Evolutionary conservation across 2,797 vertebrate species (phyloP), one percentile per base, ranked within the genome.

Genomic region (Podargus strigoides): DNA sequence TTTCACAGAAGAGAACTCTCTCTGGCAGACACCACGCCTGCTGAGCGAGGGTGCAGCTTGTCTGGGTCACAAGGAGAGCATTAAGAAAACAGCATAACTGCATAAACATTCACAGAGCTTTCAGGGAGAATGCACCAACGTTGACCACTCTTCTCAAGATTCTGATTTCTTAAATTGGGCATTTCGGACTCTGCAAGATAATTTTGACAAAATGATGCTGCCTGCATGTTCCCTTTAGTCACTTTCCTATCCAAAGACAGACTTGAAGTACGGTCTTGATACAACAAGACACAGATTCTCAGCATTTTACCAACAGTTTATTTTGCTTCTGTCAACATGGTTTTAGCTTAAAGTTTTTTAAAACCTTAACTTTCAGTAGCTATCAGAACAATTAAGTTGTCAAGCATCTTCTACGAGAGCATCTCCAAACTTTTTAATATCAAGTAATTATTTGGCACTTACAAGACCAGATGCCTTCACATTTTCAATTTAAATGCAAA

Each of bases 401-500:
- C 85, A 93, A 91, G 66, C 75, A 30, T 82, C 93, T 95, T 87
- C 93, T 84, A 74, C 72, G 28, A 60, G 46, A 90, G 91, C 85
- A 85, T 89, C 95, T 92, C 91, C 94, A 88, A 94, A 96, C 88
- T 97, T 97, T 93, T 96, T 83, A 93, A 96, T 89, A 95, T 91
- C 94, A 50, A 92, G 87, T 72, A 94, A 97, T 97, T 96, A 97
- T 96, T 94, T 94, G 96, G 86, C 85, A 84, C 81, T 97, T 96
- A 86, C 81, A 93, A 94, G 94, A 85, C 90, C 93, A 91, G 90
- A 97, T 94, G 94, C 91, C 81, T 88, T 86, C 95, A 90, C 88
- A 47, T 74, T 96, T 95, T 92, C 97, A 96, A 97, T 97, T 97
- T 97, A 97, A 97, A 97, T 97, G 97, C 96, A 97, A 97, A 97